Evolutionary conservation across 2,797 vertebrate genomes (phyloP), one percentile per base, ranked within the genome.

Genomic region (Phaenicophaeus curvirostris): DNA sequence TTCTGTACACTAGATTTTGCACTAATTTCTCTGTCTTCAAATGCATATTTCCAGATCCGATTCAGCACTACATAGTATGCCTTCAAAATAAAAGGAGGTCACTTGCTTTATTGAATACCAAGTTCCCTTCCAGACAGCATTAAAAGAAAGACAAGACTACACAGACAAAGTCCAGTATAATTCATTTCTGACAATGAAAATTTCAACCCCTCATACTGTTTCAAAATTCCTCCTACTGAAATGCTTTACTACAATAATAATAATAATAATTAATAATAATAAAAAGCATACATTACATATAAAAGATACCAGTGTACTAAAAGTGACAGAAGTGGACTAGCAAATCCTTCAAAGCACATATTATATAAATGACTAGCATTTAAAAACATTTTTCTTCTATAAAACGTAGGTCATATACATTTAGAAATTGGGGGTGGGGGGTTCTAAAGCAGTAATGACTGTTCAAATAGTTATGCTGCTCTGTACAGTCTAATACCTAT

Each of bases 221-320:
- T 98, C 98, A 98, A 98, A 99, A 98, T 97, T 97, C 98, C 98
- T 98, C 98, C 98, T 98, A 99, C 98, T 98, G 98, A 99, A 99
- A 98, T 98, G 97, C 98, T 98, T 97, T 98, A 98, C 98, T 99
- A 99, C 98, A 98, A 98, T 98, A 97, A 93, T 94, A 92, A 98
- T 97, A 98, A 98, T 90, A 41, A 96, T 96, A 98, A 98, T 98
- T 95, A 98, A 98, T 98, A 97, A 92, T 95, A 94, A 98, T 98
- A 99, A 98, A 99, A 99, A 98, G 98, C 98, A 98, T 98, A 99
- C 98, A 98, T 98, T 98, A 98, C 98, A 98, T 98, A 98, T 97
- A 98, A 98, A 98, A 98, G 97, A 98, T 98, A 98, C 98, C 98
- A 99, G 98, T 98, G 98, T 99, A 99, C 98, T 98, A 98, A 98